Base-by-base conservation (phyloP, 2,888 invertebrate genomes). In the Drosophila cognata region DNA sequence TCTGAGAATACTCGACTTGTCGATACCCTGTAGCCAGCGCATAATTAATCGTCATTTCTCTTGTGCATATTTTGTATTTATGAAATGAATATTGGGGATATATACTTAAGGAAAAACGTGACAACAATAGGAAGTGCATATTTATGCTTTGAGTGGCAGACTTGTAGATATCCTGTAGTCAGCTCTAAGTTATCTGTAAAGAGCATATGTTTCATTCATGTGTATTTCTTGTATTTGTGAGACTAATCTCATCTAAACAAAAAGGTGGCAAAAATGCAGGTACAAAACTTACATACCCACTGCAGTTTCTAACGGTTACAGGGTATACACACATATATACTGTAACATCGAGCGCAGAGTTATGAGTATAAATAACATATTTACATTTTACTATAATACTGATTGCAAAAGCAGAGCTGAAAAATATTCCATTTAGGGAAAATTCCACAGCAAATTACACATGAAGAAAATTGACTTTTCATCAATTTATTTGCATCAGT, bases 321-420 rank as follows among this genome's bases (percentile, higher is more conserved):
- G 68, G 59, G 31, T 28, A 36, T 36, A 0, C 11, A 25, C 31
- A 0, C 11, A 25, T 18, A 51, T 51, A 16, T 46, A 62, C 36
- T 36, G 55, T 36, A 31, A 18, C 33, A 70, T 29, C 36, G n/a
- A 52, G 25, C 52, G 63, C 36, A 52, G 51, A 66, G 52, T 36
- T 66, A 46, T 41, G 60, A 62, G 75, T 57, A 71, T 79, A 78
- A 71, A 77, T 79, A 78, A 71, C 79, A 75, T 68, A 78, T 79
- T 78, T 75, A 79, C 67, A 79, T 78, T 78, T 75, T 68, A 59
- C 28, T 59, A 59, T 67, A 62, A 71, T 75, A 43, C 64, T 75
- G 58, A 74, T 79, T 78, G 79, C 61, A 62, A 67, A 56, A 62
- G 41, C 38, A 31, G 56, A 61, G 36, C n/a, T 48, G 33, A 5